Percentiles rank a stretch among this genome's conserved stretches.
Evolutionary conservation across 2,797 vertebrate genomes (phyloP).

Genomic region (Myotis myotis): DNA sequence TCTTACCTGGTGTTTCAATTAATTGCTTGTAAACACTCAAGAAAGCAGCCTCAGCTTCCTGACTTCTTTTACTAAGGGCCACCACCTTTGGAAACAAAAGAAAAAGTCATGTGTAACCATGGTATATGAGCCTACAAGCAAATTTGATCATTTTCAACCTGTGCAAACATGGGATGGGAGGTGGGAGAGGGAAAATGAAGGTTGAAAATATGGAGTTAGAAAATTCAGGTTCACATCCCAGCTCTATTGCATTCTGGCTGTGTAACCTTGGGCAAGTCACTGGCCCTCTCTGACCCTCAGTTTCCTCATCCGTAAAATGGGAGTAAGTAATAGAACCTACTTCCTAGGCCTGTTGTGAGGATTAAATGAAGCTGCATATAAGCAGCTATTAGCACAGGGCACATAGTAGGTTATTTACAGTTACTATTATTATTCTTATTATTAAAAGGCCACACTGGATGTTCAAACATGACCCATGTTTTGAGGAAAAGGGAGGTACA

Average conservation of each 20-base stretch:
- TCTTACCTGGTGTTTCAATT: constrained; percentile 96
- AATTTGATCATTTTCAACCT: not conserved
- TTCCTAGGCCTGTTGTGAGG: not conserved
- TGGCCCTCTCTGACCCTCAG: not conserved
- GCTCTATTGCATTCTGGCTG: not conserved
- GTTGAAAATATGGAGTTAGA: not conserved
- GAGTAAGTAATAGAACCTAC: not conserved
- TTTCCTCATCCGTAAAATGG: not conserved
- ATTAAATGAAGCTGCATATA: not conserved
- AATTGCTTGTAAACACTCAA: constrained; percentile 97
- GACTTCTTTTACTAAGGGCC: constrained; percentile 97
- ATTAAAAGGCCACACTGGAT: not conserved
- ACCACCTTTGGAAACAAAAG: constrained; percentile 90
- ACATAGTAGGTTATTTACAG: not conserved
- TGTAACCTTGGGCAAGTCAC: not conserved
- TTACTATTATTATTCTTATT: not conserved
- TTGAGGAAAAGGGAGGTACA: not conserved
- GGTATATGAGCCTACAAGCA: not conserved
- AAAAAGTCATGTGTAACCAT: not conserved
- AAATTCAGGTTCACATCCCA: not conserved
- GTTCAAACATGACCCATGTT: not conserved
- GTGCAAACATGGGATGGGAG: not conserved
- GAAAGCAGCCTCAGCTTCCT: constrained; percentile 97
- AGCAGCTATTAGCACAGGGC: not conserved
- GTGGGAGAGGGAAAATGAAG: not conserved